These are phyloP conservation scores for Entomobrya proxima DNA, from an alignment of 2,888 invertebrate genomes.

Conservation along the genomic window DNA sequence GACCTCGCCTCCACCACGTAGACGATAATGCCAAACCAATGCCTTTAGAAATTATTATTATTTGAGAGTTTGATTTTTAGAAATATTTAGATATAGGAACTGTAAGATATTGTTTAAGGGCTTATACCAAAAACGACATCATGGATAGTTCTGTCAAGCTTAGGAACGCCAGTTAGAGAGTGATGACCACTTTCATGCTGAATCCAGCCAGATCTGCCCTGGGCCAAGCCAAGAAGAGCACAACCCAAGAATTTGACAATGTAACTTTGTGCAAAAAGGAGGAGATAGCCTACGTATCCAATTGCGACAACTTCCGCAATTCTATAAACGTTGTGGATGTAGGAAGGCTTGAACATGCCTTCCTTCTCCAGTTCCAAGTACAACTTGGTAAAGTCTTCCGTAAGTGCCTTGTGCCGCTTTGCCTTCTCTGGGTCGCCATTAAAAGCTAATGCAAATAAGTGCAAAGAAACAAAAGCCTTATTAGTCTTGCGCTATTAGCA, in stretches of 20 bases:
- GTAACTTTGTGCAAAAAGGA: slow-evolving; percentile 66
- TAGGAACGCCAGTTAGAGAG: slow-evolving; percentile 68
- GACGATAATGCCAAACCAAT: slow-evolving; percentile 66
- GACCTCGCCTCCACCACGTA: slow-evolving; percentile 71
- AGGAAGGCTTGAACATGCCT: slow-evolving; percentile 70
- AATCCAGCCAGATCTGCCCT: slow-evolving; percentile 72
- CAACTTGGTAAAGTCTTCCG: slow-evolving; percentile 72
- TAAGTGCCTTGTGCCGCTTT: slow-evolving; percentile 67
- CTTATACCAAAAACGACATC: slow-evolving; percentile 67
- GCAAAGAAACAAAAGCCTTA: not conserved
- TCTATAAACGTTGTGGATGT: slow-evolving; percentile 66
- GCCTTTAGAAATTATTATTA: slow-evolving; percentile 41
- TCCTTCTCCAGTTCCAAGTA: slow-evolving; percentile 72
- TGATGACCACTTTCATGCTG: slow-evolving; percentile 72
- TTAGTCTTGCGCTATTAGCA: not conserved
- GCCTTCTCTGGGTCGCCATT: slow-evolving; percentile 63
- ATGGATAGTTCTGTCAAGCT: slow-evolving; percentile 65
- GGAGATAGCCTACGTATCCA: slow-evolving; percentile 64
- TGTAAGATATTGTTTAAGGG: not conserved
- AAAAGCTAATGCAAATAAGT: slow-evolving; percentile 49
- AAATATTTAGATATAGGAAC: no score
- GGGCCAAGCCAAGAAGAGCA: slow-evolving; percentile 63
- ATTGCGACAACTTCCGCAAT: slow-evolving; percentile 64
- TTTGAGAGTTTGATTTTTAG: not conserved
- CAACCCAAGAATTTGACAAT: slow-evolving; percentile 68